Evolutionary conservation across 2,113 vertebrate genomes (phyloP).

Genomic region (Pholis gunnellus): DNA sequence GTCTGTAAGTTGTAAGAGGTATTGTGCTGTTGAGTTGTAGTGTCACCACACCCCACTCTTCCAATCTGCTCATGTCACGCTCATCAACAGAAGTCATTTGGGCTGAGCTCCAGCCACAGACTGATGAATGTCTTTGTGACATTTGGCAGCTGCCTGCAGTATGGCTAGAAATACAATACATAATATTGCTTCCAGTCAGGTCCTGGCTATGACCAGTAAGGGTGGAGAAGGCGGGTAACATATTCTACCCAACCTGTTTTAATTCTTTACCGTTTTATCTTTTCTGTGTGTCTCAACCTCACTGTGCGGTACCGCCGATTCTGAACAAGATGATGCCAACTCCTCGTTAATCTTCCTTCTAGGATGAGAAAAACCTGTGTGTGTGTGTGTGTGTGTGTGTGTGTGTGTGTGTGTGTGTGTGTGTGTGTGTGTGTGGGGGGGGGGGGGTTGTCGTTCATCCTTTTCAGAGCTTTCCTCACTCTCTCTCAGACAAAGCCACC

Average conservation of each 20-base stretch:
- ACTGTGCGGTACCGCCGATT: not conserved
- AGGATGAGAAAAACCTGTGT: not conserved
- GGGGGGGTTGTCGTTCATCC: constrained; percentile 9
- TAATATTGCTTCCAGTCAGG: constrained; percentile 1
- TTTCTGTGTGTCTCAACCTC: constrained; percentile 3
- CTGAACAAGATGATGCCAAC: constrained; percentile 7
- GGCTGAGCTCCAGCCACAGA: constrained; percentile 24
- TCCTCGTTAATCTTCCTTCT: constrained; percentile 22
- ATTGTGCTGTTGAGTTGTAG: constrained; percentile 28
- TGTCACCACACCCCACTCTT: constrained; percentile 27
- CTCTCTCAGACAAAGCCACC: constrained; percentile 92
- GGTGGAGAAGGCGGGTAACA: not conserved
- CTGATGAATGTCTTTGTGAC: constrained; percentile 34
- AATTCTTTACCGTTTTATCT: not conserved
- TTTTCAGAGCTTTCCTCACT: constrained; percentile 77
- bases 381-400: not conserved
- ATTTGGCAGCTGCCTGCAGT: constrained; percentile 27
- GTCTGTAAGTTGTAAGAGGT: constrained; percentile 26
- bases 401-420: no score
- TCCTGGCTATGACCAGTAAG: constrained; percentile 2
- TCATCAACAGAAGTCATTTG: constrained; percentile 9
- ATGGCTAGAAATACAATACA: constrained; percentile 11
- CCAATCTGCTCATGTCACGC: constrained; percentile 43
- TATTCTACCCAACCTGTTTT: constrained; percentile 12
- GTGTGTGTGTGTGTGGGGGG: no score